These are phyloP conservation scores for Sciurus niger DNA, from an alignment of 2,113 vertebrate species.

Conservation along the genomic window DNA sequence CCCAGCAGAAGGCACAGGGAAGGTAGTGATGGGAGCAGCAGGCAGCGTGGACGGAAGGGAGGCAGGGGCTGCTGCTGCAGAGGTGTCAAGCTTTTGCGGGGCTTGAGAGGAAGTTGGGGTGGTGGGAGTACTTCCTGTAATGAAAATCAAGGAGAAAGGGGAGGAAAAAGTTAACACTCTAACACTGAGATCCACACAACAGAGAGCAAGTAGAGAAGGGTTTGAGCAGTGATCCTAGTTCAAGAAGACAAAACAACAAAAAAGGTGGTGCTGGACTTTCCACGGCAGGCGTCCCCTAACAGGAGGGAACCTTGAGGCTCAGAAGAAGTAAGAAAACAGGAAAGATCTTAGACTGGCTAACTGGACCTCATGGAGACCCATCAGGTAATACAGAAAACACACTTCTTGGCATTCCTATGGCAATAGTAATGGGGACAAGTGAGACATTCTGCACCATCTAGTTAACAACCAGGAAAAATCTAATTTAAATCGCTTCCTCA, in stretches of 20 bases:
- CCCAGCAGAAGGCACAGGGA: constrained; percentile 75
- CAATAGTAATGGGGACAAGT: background rate
- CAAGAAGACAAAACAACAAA: background rate
- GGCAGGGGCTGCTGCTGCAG: background rate
- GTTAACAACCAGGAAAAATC: background rate
- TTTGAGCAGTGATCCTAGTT: background rate
- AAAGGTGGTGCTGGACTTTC: background rate
- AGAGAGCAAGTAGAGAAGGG: background rate
- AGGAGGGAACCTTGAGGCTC: background rate
- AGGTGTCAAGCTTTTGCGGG: constrained; percentile 79
- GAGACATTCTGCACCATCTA: background rate
- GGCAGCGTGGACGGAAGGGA: background rate
- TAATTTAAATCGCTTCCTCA: background rate
- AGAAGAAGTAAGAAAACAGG: background rate
- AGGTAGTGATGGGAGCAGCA: background rate
- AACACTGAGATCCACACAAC: background rate
- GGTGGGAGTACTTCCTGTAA: constrained; percentile 85
- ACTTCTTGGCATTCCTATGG: background rate
- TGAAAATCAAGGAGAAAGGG: background rate
- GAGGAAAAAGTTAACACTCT: constrained; percentile 18
- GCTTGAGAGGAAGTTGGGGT: constrained; percentile 80
- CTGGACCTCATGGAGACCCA: background rate
- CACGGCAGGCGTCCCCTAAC: background rate
- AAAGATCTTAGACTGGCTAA: background rate
- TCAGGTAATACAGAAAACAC: rapidly evolving